Conservation (phyloP, 2,888 invertebrate genomes). For the Diogma glabrata region DNA sequence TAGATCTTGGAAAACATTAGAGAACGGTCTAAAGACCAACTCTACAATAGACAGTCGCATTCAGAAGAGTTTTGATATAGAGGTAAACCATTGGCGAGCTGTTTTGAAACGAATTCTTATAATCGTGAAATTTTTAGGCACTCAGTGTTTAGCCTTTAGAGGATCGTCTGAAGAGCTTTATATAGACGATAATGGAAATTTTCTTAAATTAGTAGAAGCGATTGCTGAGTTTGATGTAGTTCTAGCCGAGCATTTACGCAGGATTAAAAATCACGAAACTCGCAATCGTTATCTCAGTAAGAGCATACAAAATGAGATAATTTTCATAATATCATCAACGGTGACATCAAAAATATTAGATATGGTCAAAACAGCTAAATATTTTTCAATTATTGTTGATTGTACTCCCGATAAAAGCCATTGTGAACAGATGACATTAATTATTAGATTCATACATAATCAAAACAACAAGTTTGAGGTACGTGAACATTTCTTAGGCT, state of each 20-base stretch:
- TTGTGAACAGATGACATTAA: constrained; percentile 3
- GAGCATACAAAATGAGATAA: constrained; percentile 5
- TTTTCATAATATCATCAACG: constrained; percentile 9
- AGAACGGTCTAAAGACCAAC: not conserved
- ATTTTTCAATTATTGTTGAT: not conserved
- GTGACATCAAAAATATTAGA: constrained; percentile 14
- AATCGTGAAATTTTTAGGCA: constrained; percentile 10
- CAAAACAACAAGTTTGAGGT: constrained; percentile 9
- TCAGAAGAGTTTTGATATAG: not conserved
- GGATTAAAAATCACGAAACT: constrained; percentile 13
- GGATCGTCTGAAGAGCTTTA: constrained; percentile 9
- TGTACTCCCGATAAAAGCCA: constrained; percentile 4
- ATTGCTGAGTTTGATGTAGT: constrained; percentile 12
- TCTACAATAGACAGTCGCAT: not conserved
- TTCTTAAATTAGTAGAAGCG: constrained; percentile 12
- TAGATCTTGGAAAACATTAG: constrained; percentile 7
- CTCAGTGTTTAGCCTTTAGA: constrained; percentile 12
- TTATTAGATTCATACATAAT: constrained; percentile 1
- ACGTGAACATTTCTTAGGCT: constrained; percentile 9
- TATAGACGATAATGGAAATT: constrained; percentile 8
- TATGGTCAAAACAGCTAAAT: constrained; percentile 2
- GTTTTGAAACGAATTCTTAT: not conserved
- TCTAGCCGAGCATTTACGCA: constrained; percentile 6
- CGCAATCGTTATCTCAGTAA: constrained; percentile 13
- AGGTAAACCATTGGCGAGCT: not conserved